Percentiles rank a stretch among this genome's conserved stretches.
Evolutionary conservation across 2,797 vertebrate genomes (phyloP).

Genomic region (Acipenser oxyrinchus): DNA sequence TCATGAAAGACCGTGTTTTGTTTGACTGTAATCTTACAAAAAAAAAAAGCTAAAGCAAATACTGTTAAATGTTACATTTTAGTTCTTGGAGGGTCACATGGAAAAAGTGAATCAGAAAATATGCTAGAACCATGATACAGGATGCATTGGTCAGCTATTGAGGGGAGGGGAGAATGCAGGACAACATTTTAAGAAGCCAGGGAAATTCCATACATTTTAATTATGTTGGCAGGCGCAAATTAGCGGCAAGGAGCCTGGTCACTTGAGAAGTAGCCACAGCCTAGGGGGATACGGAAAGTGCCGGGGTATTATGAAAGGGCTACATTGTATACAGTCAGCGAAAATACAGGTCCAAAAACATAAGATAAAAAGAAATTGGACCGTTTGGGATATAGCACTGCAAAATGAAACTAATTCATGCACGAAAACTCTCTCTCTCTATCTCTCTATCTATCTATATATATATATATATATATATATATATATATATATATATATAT

Average conservation of each 20-base stretch:
- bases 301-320: slow-evolving; percentile 32
- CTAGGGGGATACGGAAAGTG: slow-evolving; percentile 28
- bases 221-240: not conserved
- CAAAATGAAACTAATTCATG: too few relatives aligned
- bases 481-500: too few relatives aligned
- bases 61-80: slow-evolving; percentile 4
- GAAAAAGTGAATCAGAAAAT: slow-evolving; percentile 15
- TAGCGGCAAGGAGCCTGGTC: not conserved
- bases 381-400: too few relatives aligned
- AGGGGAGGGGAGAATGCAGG: too few relatives aligned
- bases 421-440: too few relatives aligned
- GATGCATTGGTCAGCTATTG: not conserved
- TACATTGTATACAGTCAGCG: slow-evolving; percentile 49
- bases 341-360: slow-evolving; percentile 11
- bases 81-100: slow-evolving; percentile 10
- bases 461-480: too few relatives aligned
- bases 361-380: slow-evolving; percentile 11
- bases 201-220: not conserved
- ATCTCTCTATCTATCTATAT: too few relatives aligned
- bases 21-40: not conserved
- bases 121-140: not conserved
- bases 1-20: not conserved
- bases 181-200: not conserved
- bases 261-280: slow-evolving; percentile 18
- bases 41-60: not conserved